Evolutionary conservation across 2,888 invertebrate species (phyloP).

Genomic region (Dastarcus helophoroides): DNA sequence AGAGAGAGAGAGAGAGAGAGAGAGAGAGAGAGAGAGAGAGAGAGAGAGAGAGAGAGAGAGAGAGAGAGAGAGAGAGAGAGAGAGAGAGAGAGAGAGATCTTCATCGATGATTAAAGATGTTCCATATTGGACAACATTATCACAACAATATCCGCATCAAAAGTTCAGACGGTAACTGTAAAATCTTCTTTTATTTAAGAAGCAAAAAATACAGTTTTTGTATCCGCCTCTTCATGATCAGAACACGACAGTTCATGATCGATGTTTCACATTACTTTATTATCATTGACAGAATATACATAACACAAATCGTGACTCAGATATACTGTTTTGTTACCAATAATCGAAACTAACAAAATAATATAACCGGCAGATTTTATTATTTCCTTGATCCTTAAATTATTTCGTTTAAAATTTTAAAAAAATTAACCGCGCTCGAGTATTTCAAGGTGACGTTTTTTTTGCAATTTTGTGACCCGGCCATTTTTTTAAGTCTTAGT

Average conservation of each 20-base stretch:
- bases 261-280: conserved; percentile 10
- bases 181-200: conserved; percentile 13
- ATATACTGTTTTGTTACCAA: conserved; percentile 19
- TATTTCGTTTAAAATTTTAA: no score
- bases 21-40: no score
- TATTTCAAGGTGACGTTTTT: no score
- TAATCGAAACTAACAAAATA: conserved; percentile 17
- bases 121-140: conserved; percentile 19
- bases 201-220: conserved; percentile 16
- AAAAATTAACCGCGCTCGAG: no score
- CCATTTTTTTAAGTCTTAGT: no score
- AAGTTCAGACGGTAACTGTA: conserved; percentile 13
- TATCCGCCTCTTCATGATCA: conserved; percentile 20
- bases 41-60: no score
- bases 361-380: no score
- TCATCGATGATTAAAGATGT: conserved; percentile 12
- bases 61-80: no score
- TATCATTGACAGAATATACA: conserved; percentile 10
- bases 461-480: no score
- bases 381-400: no score
- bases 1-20: no score
- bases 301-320: conserved; percentile 15
- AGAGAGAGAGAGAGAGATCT: no score
- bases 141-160: conserved; percentile 15
- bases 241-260: conserved; percentile 11